phyloP scores from a whole-genome alignment of 2,113 vertebrate genomes.

The Grus americana region DNA sequence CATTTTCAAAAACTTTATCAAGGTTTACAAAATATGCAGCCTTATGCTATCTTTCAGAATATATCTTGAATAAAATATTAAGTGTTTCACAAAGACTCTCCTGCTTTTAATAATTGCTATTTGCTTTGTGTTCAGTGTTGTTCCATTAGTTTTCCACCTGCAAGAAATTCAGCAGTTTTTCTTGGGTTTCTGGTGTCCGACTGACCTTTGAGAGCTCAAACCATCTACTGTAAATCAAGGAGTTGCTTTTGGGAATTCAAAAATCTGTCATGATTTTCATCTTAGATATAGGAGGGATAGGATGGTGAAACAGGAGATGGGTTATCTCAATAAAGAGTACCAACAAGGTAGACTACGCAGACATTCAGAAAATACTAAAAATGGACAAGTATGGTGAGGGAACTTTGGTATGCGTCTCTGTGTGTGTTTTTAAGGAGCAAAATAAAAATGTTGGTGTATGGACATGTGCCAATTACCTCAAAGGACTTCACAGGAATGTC shows the following conservation, averaged over 20 bases:
- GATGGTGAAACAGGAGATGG: background rate
- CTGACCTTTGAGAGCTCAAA: background rate
- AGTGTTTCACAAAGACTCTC: background rate
- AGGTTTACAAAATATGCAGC: background rate
- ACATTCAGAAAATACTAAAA: background rate
- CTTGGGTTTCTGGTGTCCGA: background rate
- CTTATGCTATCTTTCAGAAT: background rate
- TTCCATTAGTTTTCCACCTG: background rate
- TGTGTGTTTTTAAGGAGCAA: background rate
- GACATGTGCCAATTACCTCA: background rate
- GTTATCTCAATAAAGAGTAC: background rate
- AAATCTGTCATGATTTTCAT: background rate
- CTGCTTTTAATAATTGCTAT: constrained; percentile 18
- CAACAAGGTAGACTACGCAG: background rate
- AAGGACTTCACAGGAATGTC: background rate
- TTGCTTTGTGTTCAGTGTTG: background rate
- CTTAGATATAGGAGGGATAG: background rate
- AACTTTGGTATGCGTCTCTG: background rate
- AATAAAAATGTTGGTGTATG: background rate
- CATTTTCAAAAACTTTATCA: background rate
- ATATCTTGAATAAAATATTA: background rate
- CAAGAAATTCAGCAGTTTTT: background rate
- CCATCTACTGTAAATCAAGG: background rate
- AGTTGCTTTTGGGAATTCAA: background rate
- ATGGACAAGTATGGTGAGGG: background rate